These are phyloP conservation scores for Ammodytes marinus DNA, from an alignment of 2,113 vertebrate genomes.

Conservation along the genomic window DNA sequence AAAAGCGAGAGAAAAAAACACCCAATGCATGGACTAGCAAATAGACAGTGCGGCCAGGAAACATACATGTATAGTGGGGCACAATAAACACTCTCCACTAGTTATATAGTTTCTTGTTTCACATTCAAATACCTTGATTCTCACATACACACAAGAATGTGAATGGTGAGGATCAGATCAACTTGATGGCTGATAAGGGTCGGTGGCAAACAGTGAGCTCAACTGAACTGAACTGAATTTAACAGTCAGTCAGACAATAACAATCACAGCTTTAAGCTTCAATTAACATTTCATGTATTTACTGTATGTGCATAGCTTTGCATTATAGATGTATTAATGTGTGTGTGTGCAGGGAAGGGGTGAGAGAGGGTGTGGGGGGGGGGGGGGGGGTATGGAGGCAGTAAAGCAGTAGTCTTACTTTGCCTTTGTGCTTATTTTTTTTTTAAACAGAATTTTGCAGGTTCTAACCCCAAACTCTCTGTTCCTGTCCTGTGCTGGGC, in stretches of 20 bases:
- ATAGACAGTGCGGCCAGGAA: not conserved
- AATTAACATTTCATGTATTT: conserved; percentile 44
- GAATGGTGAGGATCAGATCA: not conserved
- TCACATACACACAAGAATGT: not conserved
- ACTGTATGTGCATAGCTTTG: conserved; percentile 55
- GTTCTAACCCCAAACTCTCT: conserved; percentile 1
- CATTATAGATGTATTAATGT: conserved; percentile 50
- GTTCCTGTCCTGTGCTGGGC: conserved; percentile 10
- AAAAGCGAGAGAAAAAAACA: too few species aligned
- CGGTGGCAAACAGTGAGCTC: conserved; percentile 24
- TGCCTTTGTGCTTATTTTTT: conserved; percentile 6
- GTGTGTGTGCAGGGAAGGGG: conserved; percentile 69
- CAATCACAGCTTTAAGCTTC: conserved; percentile 35
- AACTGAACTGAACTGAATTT: conserved; percentile 45
- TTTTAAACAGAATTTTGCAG: not conserved
- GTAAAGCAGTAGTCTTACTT: conserved; percentile 22
- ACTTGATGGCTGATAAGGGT: conserved; percentile 44
- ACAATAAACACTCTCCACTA: not conserved
- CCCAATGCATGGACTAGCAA: too few species aligned
- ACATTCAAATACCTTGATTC: not conserved
- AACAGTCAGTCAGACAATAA: conserved; percentile 50
- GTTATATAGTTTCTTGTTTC: not conserved
- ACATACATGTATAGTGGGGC: not conserved
- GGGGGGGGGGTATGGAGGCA: too few species aligned
- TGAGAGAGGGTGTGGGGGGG: conserved; percentile 65